These are phyloP conservation scores for Procambarus clarkii DNA, from an alignment of 1,140 invertebrate genomes.

Conservation along the genomic window DNA sequence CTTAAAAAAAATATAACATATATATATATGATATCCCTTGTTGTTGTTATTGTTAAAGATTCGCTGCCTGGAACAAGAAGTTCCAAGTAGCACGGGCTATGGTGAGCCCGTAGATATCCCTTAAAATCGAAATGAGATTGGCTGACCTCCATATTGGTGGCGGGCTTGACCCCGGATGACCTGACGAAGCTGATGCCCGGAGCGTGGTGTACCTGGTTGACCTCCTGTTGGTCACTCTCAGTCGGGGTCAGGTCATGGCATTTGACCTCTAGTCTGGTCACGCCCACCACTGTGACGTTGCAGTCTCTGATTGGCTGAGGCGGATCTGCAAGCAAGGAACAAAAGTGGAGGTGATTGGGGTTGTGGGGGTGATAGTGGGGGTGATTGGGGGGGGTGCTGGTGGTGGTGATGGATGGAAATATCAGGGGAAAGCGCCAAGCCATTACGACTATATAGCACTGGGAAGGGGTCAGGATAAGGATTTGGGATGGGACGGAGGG, in stretches of 20 bases:
- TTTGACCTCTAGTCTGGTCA: constrained; percentile 48
- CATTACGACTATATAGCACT: no score
- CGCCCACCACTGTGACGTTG: constrained; percentile 42
- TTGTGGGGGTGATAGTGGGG: neutral
- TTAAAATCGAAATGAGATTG: no score
- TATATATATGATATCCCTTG: no score
- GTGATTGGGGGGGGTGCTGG: neutral
- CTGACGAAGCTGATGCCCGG: constrained; percentile 68
- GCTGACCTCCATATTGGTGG: constrained; percentile 57
- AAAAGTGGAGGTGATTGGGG: neutral
- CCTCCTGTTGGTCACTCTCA: constrained; percentile 34
- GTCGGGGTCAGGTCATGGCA: constrained; percentile 41
- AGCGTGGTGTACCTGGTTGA: constrained; percentile 35
- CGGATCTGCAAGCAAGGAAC: neutral
- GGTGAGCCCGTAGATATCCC: no score
- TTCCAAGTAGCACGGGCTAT: no score
- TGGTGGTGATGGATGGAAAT: neutral
- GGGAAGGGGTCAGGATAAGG: no score
- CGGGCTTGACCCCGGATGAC: constrained; percentile 62
- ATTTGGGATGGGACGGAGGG: no score
- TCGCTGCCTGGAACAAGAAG: no score
- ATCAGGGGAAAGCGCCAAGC: no score
- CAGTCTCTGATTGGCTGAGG: constrained; percentile 61
- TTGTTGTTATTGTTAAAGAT: no score
- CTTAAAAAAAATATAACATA: no score